Evolutionary conservation across 2,888 invertebrate species (phyloP).

Genomic region (Teleogryllus oceanicus): DNA sequence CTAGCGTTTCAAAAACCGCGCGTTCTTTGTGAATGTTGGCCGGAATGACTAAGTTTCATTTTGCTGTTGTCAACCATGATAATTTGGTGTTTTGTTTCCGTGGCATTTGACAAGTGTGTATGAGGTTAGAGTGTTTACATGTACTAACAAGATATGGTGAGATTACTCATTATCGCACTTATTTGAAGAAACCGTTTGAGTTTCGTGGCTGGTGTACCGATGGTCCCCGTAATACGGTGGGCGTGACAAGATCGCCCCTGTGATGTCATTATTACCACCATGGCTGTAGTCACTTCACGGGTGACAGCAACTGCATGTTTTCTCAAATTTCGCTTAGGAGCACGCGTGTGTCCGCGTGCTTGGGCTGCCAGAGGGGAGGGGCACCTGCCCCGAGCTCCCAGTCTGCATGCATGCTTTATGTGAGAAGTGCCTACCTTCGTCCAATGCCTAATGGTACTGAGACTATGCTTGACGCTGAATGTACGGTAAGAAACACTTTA

Average conservation of each 20-base stretch:
- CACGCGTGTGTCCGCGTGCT: neutral
- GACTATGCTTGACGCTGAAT: neutral
- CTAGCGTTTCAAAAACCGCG: too few species aligned
- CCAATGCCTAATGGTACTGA: neutral
- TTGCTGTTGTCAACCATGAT: neutral
- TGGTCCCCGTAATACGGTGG: too few species aligned
- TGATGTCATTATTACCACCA: too few species aligned
- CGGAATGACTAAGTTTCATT: neutral
- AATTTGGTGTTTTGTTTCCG: neutral
- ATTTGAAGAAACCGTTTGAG: neutral
- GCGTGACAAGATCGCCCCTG: too few species aligned
- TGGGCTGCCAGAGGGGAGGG: too few species aligned
- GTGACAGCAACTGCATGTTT: neutral
- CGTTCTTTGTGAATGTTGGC: neutral
- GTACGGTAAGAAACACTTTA: neutral
- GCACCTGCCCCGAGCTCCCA: too few species aligned
- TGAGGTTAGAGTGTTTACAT: neutral
- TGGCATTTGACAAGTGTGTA: neutral
- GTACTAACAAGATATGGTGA: neutral
- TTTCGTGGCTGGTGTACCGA: neutral
- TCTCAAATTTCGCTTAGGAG: neutral
- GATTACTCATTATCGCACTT: neutral
- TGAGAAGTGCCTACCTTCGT: constrained; percentile 4
- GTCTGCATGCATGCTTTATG: neutral
- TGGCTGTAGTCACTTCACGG: too few species aligned